Conservation (phyloP, 2,797 vertebrate species). For the Manis crassicaudata region DNA sequence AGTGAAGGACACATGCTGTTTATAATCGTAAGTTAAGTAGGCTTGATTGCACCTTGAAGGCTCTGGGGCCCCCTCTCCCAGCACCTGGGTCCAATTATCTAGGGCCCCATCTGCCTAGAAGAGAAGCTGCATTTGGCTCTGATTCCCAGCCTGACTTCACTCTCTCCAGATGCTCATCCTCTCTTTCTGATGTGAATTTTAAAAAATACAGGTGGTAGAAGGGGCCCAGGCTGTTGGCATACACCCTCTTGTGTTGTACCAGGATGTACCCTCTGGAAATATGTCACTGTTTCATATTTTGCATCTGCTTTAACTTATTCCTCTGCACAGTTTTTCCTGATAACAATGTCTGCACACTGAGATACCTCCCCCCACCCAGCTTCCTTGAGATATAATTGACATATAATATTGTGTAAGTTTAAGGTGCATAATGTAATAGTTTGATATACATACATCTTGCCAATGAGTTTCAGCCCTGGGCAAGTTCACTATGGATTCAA, state of each 20-base stretch:
- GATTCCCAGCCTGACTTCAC: conserved; percentile 9
- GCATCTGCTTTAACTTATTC: neutral
- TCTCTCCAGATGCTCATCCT: neutral
- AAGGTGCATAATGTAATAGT: neutral
- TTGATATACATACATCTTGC: neutral
- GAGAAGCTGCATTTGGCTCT: conserved; percentile 1
- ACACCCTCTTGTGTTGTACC: too few relatives aligned
- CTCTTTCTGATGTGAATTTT: conserved; percentile 27
- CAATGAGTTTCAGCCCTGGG: too few relatives aligned
- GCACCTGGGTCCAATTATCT: conserved; percentile 58
- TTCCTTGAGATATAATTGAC: neutral
- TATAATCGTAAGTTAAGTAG: conserved; percentile 4
- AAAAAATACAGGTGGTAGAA: neutral
- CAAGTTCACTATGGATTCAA: too few relatives aligned
- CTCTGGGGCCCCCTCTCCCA: neutral
- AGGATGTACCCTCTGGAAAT: neutral
- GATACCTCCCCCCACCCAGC: neutral
- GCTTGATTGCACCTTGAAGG: conserved; percentile 63
- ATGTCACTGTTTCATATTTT: neutral
- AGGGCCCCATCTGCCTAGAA: neutral
- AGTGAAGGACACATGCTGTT: conserved; percentile 40
- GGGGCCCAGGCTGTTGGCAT: neutral
- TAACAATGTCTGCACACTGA: neutral
- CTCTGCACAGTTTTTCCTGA: neutral
- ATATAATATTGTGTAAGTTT: neutral